Evolutionary conservation across 2,797 vertebrate species (phyloP).

Genomic region (Myripristis murdjan): DNA sequence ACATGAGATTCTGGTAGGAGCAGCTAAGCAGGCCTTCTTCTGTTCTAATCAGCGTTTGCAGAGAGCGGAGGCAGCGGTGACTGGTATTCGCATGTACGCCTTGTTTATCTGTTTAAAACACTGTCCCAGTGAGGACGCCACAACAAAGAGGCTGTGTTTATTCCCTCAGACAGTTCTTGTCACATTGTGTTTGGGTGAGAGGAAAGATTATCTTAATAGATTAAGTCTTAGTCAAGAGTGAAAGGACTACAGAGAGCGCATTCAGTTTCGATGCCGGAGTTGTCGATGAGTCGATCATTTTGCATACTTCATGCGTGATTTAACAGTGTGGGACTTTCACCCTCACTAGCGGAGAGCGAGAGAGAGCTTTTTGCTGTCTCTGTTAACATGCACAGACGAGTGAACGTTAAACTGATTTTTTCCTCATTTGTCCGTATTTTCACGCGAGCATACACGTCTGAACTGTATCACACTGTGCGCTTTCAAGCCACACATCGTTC

Average conservation of each 20-base stretch:
- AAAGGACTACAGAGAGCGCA: constrained; percentile 34
- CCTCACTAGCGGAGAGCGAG: neutral
- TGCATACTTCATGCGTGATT: constrained; percentile 42
- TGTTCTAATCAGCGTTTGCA: constrained; percentile 39
- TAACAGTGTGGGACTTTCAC: constrained; percentile 11
- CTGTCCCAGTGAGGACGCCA: constrained; percentile 68
- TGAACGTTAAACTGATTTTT: neutral
- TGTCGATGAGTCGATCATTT: constrained; percentile 21
- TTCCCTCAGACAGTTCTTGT: constrained; percentile 73
- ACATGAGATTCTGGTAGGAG: neutral
- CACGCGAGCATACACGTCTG: neutral
- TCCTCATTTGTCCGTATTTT: neutral
- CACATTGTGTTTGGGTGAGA: constrained; percentile 68
- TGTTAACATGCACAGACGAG: neutral
- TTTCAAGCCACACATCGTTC: constrained; percentile 40
- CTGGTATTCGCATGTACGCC: constrained; percentile 69
- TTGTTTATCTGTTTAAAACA: constrained; percentile 74
- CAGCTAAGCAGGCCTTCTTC: constrained; percentile 42
- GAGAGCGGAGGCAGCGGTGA: constrained; percentile 53
- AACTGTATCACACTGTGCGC: constrained; percentile 5
- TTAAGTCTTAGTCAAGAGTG: constrained; percentile 60
- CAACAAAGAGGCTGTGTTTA: constrained; percentile 74
- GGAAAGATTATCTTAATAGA: constrained; percentile 72
- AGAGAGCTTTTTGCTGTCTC: neutral
- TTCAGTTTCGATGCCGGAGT: constrained; percentile 31